Evolutionary conservation across 1,140 invertebrate genomes (phyloP).

Genomic region (Samia ricini): DNA sequence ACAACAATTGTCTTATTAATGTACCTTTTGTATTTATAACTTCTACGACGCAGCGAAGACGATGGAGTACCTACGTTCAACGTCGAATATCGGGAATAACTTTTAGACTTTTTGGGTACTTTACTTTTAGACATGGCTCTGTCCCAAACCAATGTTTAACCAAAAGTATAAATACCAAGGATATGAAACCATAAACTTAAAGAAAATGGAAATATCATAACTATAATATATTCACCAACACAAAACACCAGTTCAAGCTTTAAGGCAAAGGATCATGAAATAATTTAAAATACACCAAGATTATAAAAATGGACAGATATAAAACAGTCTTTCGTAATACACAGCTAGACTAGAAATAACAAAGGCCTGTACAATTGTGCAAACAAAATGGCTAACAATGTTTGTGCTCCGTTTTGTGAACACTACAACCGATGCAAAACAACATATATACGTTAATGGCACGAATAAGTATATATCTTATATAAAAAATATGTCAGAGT

Average conservation of each 20-base stretch:
- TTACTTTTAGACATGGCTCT: constrained; percentile 8
- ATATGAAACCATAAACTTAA: background rate
- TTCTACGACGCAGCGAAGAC: constrained; percentile 1
- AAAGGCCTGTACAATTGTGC: background rate
- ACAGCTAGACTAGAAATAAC: background rate
- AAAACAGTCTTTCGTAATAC: background rate
- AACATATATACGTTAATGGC: background rate
- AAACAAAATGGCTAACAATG: background rate
- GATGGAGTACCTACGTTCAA: constrained; percentile 8
- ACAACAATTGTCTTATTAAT: background rate
- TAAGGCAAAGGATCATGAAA: background rate
- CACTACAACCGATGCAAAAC: background rate
- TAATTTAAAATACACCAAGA: background rate
- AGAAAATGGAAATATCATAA: background rate
- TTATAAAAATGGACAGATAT: background rate
- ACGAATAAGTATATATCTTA: background rate
- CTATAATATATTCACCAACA: background rate
- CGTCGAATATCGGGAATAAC: constrained; percentile 4
- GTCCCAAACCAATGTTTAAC: background rate
- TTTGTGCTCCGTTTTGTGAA: background rate
- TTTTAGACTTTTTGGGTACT: constrained; percentile 7
- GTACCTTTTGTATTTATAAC: constrained; percentile 5
- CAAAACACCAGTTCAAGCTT: background rate
- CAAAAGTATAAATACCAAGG: background rate
- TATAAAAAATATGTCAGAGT: too few species aligned